Evolutionary conservation across 1,140 invertebrate genomes (phyloP), one percentile per base, ranked within the genome.

Genomic region (Heliothis subflexa): DNA sequence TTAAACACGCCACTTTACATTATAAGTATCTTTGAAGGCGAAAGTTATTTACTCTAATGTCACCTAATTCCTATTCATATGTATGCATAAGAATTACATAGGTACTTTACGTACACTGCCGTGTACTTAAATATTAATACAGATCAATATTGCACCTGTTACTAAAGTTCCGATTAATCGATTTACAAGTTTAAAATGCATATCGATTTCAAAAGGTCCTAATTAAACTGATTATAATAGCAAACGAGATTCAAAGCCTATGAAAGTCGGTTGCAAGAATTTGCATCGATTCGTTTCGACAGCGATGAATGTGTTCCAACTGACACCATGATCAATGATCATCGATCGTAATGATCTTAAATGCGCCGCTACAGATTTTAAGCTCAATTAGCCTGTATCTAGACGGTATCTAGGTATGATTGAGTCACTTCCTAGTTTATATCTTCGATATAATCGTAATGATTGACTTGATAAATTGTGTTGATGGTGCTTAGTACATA

Each of bases 371-470:
- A n/a, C 47, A 52, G 18, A 52, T 50, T 21, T 47, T n/a, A 18
- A 13, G 9, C 14, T 52, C 47, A 70, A 70, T 70, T 70, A 70
- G 66, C 47, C 47, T 25, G 47, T 70, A 70, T 52, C 47, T 50
- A 52, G 47, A 70, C 66, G n/a, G 66, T n/a, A 70, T 70, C 21
- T 12, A 28, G 47, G 4, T 52, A 28, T 52, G 21, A 70, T 52
- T 70, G 66, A 70, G 47, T 52, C 47, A 28, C 50, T 70, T 70
- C 66, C 66, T 70, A 70, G 66, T 49, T n/a, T 9, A 68, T 68
- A 50, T 68, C 47, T 25, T 25, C 28, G 14, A 62, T 62, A 16
- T 40, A 25, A 62, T 62, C 59, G 21, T 12, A 33, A 62, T n/a
- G 25, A 40, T 16, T 62, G 14, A 14, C 33, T 45, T n/a, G 14